phyloP scores from a whole-genome alignment of 1,140 invertebrate species.

The Araneus ventricosus region DNA sequence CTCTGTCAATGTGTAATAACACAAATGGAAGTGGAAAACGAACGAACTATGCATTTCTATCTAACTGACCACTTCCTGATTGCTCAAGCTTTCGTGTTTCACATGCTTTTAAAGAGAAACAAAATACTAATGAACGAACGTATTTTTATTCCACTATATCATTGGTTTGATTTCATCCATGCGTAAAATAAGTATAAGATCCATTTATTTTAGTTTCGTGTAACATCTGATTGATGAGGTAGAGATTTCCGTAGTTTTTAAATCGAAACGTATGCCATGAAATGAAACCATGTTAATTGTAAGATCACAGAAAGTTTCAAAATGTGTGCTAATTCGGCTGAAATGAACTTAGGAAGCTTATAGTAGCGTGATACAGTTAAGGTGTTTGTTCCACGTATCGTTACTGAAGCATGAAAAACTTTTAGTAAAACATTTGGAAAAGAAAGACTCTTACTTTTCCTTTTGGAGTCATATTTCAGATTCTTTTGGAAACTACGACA shows the following conservation, averaged over 20 bases:
- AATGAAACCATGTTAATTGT: constrained; percentile 42
- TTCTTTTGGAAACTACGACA: not conserved
- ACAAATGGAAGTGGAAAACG: too few relatives aligned
- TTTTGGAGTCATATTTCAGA: not conserved
- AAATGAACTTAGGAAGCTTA: not conserved
- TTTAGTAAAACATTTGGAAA: not conserved
- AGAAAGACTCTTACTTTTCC: not conserved
- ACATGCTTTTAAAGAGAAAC: not conserved
- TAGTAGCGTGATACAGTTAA: not conserved
- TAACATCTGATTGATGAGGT: not conserved
- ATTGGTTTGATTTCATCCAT: not conserved
- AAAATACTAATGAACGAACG: not conserved
- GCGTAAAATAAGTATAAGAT: not conserved
- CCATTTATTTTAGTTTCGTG: not conserved
- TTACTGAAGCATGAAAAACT: not conserved
- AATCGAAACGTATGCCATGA: not conserved
- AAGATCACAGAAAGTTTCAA: not conserved
- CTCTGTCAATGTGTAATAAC: too few relatives aligned
- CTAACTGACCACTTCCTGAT: not conserved
- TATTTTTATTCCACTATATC: not conserved
- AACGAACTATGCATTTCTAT: not conserved
- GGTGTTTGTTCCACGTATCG: not conserved
- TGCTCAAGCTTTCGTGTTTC: not conserved
- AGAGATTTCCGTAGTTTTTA: not conserved
- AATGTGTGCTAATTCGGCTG: not conserved